Percentiles rank a stretch among this genome's conserved stretches.
These are phyloP conservation scores for Philaethria dido DNA, from an alignment of 2,888 invertebrate species.

Conservation along the genomic window DNA sequence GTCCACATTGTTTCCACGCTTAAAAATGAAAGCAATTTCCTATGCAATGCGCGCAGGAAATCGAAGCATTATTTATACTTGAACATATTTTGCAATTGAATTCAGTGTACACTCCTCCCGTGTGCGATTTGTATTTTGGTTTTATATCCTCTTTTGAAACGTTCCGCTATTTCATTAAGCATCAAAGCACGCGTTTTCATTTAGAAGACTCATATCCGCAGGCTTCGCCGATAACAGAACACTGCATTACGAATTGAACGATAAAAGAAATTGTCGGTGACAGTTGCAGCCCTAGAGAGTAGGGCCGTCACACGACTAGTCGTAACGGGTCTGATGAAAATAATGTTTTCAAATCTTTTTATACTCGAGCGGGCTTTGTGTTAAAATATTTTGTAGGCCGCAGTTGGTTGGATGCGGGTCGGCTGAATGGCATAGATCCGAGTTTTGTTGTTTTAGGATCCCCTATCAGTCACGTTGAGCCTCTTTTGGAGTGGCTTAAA, in stretches of 20 bases:
- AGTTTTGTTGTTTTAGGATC: constrained; percentile 46
- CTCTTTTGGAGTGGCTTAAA: constrained; percentile 29
- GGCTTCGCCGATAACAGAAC: constrained; percentile 41
- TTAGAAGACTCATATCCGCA: constrained; percentile 45
- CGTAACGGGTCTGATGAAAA: constrained; percentile 27
- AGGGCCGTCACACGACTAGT: constrained; percentile 42
- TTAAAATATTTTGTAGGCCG: constrained; percentile 36
- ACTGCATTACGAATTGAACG: constrained; percentile 45
- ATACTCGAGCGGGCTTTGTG: constrained; percentile 38
- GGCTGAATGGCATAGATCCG: constrained; percentile 43
- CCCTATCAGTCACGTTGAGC: constrained; percentile 39
- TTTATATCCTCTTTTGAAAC: constrained; percentile 40
- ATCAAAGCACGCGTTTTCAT: constrained; percentile 50
- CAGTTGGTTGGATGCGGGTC: constrained; percentile 46
- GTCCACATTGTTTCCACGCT: constrained; percentile 53
- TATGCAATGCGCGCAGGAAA: constrained; percentile 52
- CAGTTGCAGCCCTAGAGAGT: constrained; percentile 42
- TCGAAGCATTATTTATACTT: constrained; percentile 45
- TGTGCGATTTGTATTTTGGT: constrained; percentile 28
- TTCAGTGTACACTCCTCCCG: constrained; percentile 26
- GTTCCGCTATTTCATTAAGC: constrained; percentile 49
- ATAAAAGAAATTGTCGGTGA: constrained; percentile 50
- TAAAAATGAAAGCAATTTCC: constrained; percentile 64
- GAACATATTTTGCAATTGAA: constrained; percentile 41
- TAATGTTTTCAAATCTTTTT: constrained; percentile 38